Evolutionary conservation across 23 tunicate species (phyloP), one percentile per base, ranked within the genome.

Genomic region (Halocynthia aurantium): DNA sequence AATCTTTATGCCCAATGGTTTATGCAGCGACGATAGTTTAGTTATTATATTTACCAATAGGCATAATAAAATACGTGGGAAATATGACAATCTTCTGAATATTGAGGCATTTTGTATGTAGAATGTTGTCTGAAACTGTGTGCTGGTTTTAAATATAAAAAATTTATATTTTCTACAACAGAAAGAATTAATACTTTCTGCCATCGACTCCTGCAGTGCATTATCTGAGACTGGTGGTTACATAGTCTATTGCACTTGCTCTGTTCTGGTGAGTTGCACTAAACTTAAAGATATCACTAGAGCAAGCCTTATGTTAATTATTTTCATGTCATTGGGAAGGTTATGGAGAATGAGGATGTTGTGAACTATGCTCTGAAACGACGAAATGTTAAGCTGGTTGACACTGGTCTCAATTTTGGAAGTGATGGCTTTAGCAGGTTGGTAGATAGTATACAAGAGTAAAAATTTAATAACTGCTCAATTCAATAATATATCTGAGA

Each of bases 161-260:
- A 60, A 22, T 69, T 21, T 69, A 15, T 69, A 22, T 20, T 60
- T 60, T 60, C 17, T 49, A 62, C 75, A 61, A 10, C 82, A 90
- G 92, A 92, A 92, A 94, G 91, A 94, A 65, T 74, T 94, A 54
- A 76, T 94, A 22, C 77, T 94, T 6, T 71, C 91, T 20, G 99
- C 99, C 31, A 94, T 94, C 50, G 99, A 94, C 78, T 94, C 99
- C 18, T 77, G 80, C 76, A 77, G 88, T 85, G 99, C 99, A 7
- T 53, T 72, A 17, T 50, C 90, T 0, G 69, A 73, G n/a, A 88
- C 40, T 22, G 99, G 96, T 13, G 95, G 99, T 9, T 94, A 94
- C 78, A 72, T 94, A 55, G 86, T 94, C 11, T 94, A 94, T 69
- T 94, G 99, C 65, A 94, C 99, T 6, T 94, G 99, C 65, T 94